These are phyloP conservation scores for Microtus montanus DNA, from an alignment of 2,113 vertebrate genomes.

Conservation along the genomic window DNA sequence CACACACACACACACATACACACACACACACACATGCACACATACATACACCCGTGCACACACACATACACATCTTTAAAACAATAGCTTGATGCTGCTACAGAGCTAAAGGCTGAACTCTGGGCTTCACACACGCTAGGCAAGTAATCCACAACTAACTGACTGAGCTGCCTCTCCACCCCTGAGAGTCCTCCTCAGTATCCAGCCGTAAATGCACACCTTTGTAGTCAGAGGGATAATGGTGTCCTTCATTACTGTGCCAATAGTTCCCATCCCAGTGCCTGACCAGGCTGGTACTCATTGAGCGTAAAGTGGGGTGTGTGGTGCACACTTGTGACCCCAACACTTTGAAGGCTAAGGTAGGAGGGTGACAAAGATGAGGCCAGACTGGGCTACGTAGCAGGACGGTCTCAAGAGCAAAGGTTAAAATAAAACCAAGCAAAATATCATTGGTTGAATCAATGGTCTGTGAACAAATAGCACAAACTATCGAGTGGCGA, in stretches of 20 bases:
- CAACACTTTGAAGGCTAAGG: background rate
- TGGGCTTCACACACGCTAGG: background rate
- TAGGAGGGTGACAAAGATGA: background rate
- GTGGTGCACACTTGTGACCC: background rate
- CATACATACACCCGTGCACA: background rate
- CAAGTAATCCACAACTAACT: background rate
- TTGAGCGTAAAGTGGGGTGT: background rate
- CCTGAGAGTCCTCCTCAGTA: background rate
- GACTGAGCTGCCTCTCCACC: background rate
- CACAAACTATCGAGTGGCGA: background rate
- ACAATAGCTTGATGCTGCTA: too few relatives aligned
- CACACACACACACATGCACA: background rate
- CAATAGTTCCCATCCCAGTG: background rate
- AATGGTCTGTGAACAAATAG: background rate
- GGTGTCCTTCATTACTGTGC: background rate
- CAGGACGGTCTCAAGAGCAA: background rate
- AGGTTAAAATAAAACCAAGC: background rate
- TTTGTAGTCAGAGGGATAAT: background rate
- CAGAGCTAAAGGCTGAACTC: background rate
- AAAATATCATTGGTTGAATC: background rate
- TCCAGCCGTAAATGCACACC: background rate
- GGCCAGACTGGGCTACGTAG: background rate
- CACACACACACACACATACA: background rate
- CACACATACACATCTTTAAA: background rate
- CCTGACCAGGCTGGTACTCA: background rate